Evolutionary conservation across 2,888 invertebrate genomes (phyloP), one percentile per base, ranked within the genome.

Genomic region (Hypena proboscidalis): DNA sequence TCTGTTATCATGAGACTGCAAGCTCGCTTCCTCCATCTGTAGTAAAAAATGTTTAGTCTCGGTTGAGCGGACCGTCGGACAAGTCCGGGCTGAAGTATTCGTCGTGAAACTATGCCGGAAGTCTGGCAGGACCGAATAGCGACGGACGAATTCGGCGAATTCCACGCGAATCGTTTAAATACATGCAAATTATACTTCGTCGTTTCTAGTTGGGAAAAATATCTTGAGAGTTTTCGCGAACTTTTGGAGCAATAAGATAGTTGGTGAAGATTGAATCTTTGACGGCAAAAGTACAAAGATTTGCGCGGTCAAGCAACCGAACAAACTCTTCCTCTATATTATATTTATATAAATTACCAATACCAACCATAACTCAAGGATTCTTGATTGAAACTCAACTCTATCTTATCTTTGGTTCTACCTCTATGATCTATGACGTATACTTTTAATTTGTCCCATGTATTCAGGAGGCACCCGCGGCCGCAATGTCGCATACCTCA

Each of bases 91-190:
- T 54, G 45, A 67, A 70, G 57, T 68, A 70, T 67, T 74, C 58
- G 57, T 57, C 58, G 64, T 64, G 42, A 62, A 74, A 71, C 72
- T 73, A 70, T 70, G 70, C 54, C 46, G 63, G 63, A 65, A 71
- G 65, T 67, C 51, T 62, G 60, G 56, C 49, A 52, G 57, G 62
- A 59, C 62, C 60, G 34, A 52, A 58, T 62, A 55, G 60, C 60
- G 47, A 40, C 50, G 45, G 41, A 44, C 45, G 59, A 61, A 54
- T 67, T 65, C 58, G 31, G 42, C 37, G 47, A 58, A 65, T 70
- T 64, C 55, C 60, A 46, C 36, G 37, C 35, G 58, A 58, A 62
- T 65, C 59, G 61, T 64, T 61, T 58, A 69, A 73, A 71, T 68
- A 73, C 33, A 41, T 25, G 38, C 20, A 31, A 23, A 42, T 59